A percentile compares a stretch with the other conserved stretches of the same genome.
These are phyloP conservation scores for Lucinisca nassula DNA, from an alignment of 2,888 invertebrate species.

Conservation along the genomic window DNA sequence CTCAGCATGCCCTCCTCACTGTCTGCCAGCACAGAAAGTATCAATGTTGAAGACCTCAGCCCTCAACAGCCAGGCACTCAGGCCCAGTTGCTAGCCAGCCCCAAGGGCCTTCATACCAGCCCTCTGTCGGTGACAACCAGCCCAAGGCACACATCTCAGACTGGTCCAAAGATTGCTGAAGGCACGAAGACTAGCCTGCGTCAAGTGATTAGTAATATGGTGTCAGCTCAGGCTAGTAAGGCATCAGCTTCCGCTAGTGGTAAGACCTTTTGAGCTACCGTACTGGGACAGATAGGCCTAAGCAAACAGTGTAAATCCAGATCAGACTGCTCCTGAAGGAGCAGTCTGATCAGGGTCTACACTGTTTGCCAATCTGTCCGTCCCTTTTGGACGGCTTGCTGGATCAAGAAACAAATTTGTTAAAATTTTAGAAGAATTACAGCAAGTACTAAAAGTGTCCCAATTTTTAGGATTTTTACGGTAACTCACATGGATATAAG, in stretches of 20 bases:
- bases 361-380: too few relatives aligned
- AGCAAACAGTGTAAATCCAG: too few relatives aligned
- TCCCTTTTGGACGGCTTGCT: too few relatives aligned
- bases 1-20: conserved; percentile 53
- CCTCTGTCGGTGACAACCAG: background rate
- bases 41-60: conserved; percentile 60
- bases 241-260: background rate
- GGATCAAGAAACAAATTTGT: too few relatives aligned
- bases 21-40: conserved; percentile 57
- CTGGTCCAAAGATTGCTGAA: conserved; percentile 1
- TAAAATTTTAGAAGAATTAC: too few relatives aligned
- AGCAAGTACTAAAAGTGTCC: too few relatives aligned
- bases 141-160: background rate
- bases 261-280: too few relatives aligned
- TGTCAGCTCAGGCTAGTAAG: background rate
- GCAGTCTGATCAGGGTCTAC: too few relatives aligned
- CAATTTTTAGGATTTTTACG: too few relatives aligned
- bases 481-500: too few relatives aligned
- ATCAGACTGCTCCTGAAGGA: too few relatives aligned
- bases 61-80: conserved; percentile 47
- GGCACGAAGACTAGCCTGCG: background rate
- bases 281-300: too few relatives aligned
- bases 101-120: conserved; percentile 1
- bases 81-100: conserved; percentile 37
- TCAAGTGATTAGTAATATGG: conserved; percentile 16